Conservation (phyloP, 2,797 vertebrate species). For the Neostethus bicornis region DNA sequence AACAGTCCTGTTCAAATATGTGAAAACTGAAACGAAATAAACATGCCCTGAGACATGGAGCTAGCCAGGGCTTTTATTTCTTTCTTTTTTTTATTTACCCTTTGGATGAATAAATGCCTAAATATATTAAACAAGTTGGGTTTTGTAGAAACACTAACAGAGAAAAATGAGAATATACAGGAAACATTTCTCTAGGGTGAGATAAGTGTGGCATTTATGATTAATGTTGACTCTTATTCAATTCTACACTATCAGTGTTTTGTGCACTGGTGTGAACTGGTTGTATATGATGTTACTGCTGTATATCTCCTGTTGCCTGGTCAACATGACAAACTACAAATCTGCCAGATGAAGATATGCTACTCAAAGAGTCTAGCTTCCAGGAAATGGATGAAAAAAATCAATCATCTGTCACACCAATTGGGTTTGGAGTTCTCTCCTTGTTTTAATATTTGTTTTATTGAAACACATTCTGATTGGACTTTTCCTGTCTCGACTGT, state of each 20-base stretch:
- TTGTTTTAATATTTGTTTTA: constrained; percentile 33
- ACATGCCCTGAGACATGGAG: constrained; percentile 26
- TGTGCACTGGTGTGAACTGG: constrained; percentile 20
- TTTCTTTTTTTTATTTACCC: too few species aligned
- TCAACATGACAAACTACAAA: constrained; percentile 38
- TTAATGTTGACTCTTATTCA: constrained; percentile 7
- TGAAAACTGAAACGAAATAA: constrained; percentile 43
- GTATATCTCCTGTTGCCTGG: constrained; percentile 30
- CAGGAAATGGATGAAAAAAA: constrained; percentile 48
- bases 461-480: constrained; percentile 16
- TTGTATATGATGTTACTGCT: constrained; percentile 35
- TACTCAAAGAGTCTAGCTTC: constrained; percentile 25
- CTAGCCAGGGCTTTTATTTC: constrained; percentile 21
- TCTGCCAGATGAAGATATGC: constrained; percentile 28
- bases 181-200: constrained; percentile 17
- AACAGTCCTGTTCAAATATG: constrained; percentile 41
- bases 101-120: background rate
- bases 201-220: constrained; percentile 20
- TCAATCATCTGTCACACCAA: constrained; percentile 53
- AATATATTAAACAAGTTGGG: background rate
- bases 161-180: constrained; percentile 8
- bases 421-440: constrained; percentile 27
- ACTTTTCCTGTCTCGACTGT: constrained; percentile 1
- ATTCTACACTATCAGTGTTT: constrained; percentile 7
- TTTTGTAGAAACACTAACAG: constrained; percentile 17